phyloP scores from a whole-genome alignment of 2,888 invertebrate genomes.

The Erebia ligea region DNA sequence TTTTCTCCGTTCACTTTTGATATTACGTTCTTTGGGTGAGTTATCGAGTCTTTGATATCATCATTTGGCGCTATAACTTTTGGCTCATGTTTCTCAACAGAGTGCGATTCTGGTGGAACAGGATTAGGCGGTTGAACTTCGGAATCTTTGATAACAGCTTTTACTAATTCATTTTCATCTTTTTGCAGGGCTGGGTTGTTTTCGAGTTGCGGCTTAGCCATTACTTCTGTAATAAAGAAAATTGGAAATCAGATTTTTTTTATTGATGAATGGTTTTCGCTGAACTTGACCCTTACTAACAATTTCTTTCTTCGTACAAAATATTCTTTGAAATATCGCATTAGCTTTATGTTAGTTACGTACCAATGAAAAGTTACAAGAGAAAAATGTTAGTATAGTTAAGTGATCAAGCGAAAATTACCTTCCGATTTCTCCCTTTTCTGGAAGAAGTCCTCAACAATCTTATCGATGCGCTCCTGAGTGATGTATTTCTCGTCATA shows the following conservation, averaged over 20 bases:
- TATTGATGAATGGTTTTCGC: too few species aligned
- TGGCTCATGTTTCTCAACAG: constrained; percentile 65
- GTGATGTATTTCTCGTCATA: constrained; percentile 69
- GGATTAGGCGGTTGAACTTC: constrained; percentile 76
- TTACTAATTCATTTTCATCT: constrained; percentile 45
- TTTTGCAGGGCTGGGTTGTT: constrained; percentile 44
- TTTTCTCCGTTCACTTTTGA: constrained; percentile 55
- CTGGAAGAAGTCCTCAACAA: constrained; percentile 75
- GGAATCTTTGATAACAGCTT: constrained; percentile 62
- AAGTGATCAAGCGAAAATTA: constrained; percentile 33
- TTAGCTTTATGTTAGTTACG: too few species aligned
- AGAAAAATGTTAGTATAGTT: too few species aligned
- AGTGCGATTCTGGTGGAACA: constrained; percentile 70
- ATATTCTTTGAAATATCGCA: too few species aligned
- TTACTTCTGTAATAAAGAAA: constrained; percentile 51
- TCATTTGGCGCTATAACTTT: constrained; percentile 57
- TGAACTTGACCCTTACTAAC: too few species aligned
- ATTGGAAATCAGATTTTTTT: too few species aligned
- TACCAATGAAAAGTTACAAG: too few species aligned
- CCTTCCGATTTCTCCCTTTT: constrained; percentile 59
- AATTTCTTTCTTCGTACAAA: too few species aligned
- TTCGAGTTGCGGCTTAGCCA: constrained; percentile 50
- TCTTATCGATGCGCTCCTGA: constrained; percentile 69
- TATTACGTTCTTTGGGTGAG: constrained; percentile 67
- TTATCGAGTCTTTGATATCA: constrained; percentile 53